Percentiles rank a stretch among this genome's conserved stretches.
Evolutionary conservation across 2,888 invertebrate genomes (phyloP).

Genomic region (Temnothorax rugatulus): DNA sequence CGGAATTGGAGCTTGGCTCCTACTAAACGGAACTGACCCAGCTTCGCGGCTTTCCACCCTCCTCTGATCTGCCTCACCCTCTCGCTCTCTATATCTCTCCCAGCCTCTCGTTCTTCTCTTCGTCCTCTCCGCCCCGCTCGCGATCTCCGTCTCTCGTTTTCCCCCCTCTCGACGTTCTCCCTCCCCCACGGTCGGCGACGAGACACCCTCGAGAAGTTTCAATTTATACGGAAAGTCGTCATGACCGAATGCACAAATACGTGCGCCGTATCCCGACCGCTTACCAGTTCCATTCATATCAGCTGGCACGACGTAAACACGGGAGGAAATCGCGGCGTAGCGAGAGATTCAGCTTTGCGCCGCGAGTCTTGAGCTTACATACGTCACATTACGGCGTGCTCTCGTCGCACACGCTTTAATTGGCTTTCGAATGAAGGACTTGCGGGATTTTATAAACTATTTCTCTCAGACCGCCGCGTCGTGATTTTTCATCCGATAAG

Average conservation of each 20-base stretch:
- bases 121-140: constrained; percentile 50
- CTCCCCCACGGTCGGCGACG: constrained; percentile 68
- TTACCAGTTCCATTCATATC: constrained; percentile 71
- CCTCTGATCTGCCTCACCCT: constrained; percentile 72
- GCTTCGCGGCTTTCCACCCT: constrained; percentile 76
- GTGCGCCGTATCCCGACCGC: constrained; percentile 54
- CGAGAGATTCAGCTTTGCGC: constrained; percentile 17
- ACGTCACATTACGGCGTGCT: constrained; percentile 39
- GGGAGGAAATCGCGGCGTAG: constrained; percentile 42
- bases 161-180: constrained; percentile 11
- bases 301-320: constrained; percentile 69
- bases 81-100: constrained; percentile 43
- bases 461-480: neutral
- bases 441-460: constrained; percentile 7
- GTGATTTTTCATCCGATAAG: neutral
- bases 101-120: constrained; percentile 58
- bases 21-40: constrained; percentile 78
- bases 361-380: constrained; percentile 39
- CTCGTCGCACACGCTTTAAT: constrained; percentile 21
- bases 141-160: constrained; percentile 21
- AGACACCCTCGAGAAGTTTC: constrained; percentile 80
- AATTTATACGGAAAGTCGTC: constrained; percentile 82
- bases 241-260: constrained; percentile 76
- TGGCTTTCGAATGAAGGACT: constrained; percentile 36
- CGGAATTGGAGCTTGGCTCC: constrained; percentile 74